phyloP scores from a whole-genome alignment of 2,797 vertebrate species.

The Rhynchonycteris naso region DNA sequence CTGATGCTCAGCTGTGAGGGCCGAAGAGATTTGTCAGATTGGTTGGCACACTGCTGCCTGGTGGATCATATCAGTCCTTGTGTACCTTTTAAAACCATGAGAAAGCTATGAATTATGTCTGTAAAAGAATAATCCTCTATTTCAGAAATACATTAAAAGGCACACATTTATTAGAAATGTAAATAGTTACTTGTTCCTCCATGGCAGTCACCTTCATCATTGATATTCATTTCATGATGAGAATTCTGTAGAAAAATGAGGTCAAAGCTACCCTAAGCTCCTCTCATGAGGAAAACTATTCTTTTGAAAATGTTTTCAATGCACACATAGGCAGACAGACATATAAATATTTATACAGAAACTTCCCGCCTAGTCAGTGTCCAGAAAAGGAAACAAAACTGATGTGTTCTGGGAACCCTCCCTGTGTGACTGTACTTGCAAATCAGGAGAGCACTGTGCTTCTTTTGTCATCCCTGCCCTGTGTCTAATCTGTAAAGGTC shows the following conservation, averaged over 20 bases:
- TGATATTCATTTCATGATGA: constrained; percentile 63
- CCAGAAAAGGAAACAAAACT: constrained; percentile 43
- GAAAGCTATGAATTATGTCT: constrained; percentile 20
- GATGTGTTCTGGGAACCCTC: constrained; percentile 35
- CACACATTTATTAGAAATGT: constrained; percentile 18
- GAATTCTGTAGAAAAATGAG: constrained; percentile 67
- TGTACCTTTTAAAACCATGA: constrained; percentile 26
- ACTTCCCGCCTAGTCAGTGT: constrained; percentile 21
- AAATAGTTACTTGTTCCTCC: constrained; percentile 55
- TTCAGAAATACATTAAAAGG: constrained; percentile 40
- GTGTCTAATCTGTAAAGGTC: constrained; percentile 23
- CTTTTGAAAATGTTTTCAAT: constrained; percentile 72
- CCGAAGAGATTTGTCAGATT: not conserved
- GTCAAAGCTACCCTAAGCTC: constrained; percentile 62
- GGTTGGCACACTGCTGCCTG: not conserved
- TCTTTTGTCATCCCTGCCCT: not conserved
- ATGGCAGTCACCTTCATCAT: constrained; percentile 36
- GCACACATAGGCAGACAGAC: constrained; percentile 62
- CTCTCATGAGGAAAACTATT: constrained; percentile 71
- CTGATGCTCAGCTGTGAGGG: not conserved
- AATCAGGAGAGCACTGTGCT: not conserved
- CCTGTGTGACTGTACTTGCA: constrained; percentile 43
- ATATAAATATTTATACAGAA: constrained; percentile 76
- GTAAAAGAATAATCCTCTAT: not conserved
- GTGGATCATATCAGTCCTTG: not conserved